phyloP scores from a whole-genome alignment of 1,140 invertebrate genomes.

The Trichogramma pretiosum region DNA sequence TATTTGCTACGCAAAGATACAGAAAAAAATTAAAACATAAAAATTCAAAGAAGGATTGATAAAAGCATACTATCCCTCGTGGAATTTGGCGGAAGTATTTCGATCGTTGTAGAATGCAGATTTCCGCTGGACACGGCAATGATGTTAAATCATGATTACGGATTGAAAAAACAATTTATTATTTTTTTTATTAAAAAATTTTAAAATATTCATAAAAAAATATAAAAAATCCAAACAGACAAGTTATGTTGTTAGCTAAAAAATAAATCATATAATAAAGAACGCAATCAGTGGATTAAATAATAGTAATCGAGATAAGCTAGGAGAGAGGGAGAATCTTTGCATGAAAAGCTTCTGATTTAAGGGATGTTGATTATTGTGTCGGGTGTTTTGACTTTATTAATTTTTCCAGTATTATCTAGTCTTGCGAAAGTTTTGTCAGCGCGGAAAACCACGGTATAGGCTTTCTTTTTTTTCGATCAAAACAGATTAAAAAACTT shows the following conservation, averaged over 20 bases:
- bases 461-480: slow-evolving; percentile 19
- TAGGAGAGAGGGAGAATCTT: slow-evolving; percentile 1
- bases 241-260: too few species aligned
- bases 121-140: too few species aligned
- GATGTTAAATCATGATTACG: too few species aligned
- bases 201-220: too few species aligned
- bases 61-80: slow-evolving; percentile 5
- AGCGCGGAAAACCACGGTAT: slow-evolving; percentile 25
- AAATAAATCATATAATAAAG: too few species aligned
- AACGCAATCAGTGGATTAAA: too few species aligned
- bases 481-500: slow-evolving; percentile 1
- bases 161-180: too few species aligned
- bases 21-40: slow-evolving; percentile 6
- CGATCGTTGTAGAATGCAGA: too few species aligned
- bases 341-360: slow-evolving; percentile 6
- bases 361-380: slow-evolving; percentile 29
- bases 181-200: too few species aligned
- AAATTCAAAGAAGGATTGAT: slow-evolving; percentile 17
- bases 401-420: slow-evolving; percentile 46
- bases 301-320: too few species aligned
- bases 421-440: slow-evolving; percentile 43
- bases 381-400: slow-evolving; percentile 37
- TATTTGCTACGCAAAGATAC: too few species aligned
- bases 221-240: too few species aligned
- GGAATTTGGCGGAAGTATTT: background rate